Base-by-base conservation (phyloP, 2,888 invertebrate species). In the Drosophila algonquin region DNA sequence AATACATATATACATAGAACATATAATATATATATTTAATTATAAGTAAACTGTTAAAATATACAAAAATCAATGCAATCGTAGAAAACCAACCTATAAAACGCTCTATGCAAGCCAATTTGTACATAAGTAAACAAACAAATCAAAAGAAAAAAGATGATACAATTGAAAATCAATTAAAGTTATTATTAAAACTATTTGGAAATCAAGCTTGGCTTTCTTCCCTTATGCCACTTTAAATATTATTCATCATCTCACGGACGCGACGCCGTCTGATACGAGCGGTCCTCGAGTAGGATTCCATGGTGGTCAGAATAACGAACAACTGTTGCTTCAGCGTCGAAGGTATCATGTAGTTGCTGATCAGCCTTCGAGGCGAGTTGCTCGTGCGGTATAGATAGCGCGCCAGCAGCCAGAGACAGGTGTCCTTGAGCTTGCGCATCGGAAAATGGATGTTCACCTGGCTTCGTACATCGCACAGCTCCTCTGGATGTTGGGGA, bases 371-470 rank as follows among this genome's bases (percentile, higher is more conserved):
- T 18, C 55, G 18, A 0, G 79, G 63, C 21, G 53, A 12, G 10
- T 75, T 48, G 46, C 53, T 65, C 8, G 80, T 76, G 2, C 86
- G 77, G 6, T 63, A 69, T 0, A 86, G 40, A 65, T 63, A 70
- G 3, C 68, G 68, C 8, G 72, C 85, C 53, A 87, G 62, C 47
- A 76, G 60, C 91, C 92, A 92, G 3, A 92, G 63, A 27, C 90
- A 89, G 35, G 79, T 88, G 8, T 90, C 90, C 14, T 89, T 80
- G 9, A 92, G 67, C 0, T 89, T 74, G 12, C 90, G 83, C 54
- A 92, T 12, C 0, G 92, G 92, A 27, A 90, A 90, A 55, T 92
- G 92, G 59, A 87, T 86, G 4, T 77, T 45, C 27, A 84, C 72
- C 60, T 81, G 79, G 54, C 77, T 79, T 2, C 83, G 81, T 2